Percentiles rank a stretch among this genome's conserved stretches.
These are phyloP conservation scores for Oostethus manadensis DNA, from an alignment of 2,113 vertebrate genomes.

Conservation along the genomic window DNA sequence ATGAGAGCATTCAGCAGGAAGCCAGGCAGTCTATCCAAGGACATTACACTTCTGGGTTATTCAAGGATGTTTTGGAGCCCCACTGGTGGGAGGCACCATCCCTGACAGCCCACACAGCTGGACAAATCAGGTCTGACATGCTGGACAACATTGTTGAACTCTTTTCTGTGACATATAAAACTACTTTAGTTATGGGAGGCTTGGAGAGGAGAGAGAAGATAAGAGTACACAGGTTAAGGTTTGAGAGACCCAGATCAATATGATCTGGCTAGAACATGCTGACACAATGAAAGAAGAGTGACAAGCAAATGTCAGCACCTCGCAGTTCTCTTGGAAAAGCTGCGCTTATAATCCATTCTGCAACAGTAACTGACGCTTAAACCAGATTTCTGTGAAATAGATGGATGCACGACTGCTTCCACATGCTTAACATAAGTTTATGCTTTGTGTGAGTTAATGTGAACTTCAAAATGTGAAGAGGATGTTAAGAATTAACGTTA, in stretches of 20 bases:
- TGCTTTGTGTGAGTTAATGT: conserved; percentile 8
- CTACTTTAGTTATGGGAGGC: background rate
- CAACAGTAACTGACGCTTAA: conserved; percentile 24
- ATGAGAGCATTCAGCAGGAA: conserved; percentile 46
- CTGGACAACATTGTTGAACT: conserved; percentile 18
- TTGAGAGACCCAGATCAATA: conserved; percentile 50
- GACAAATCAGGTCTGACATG: conserved; percentile 50
- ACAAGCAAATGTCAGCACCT: conserved; percentile 44
- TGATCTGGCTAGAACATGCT: conserved; percentile 40
- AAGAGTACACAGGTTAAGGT: conserved; percentile 41
- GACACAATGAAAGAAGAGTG: conserved; percentile 52
- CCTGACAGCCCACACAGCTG: conserved; percentile 42
- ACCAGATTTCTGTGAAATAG: conserved; percentile 42
- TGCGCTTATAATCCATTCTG: conserved; percentile 32
- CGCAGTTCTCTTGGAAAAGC: conserved; percentile 25
- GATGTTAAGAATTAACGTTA: too few species aligned
- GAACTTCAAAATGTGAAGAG: conserved; percentile 4
- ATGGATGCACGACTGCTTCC: conserved; percentile 27
- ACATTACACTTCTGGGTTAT: conserved; percentile 43
- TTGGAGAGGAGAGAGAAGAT: conserved; percentile 13
- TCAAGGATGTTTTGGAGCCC: conserved; percentile 44
- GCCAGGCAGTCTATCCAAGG: conserved; percentile 48
- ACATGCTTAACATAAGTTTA: conserved; percentile 17
- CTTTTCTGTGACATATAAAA: conserved; percentile 3
- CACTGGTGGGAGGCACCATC: conserved; percentile 26